phyloP scores from a whole-genome alignment of 1,140 invertebrate genomes.

The Metaphire vulgaris region DNA sequence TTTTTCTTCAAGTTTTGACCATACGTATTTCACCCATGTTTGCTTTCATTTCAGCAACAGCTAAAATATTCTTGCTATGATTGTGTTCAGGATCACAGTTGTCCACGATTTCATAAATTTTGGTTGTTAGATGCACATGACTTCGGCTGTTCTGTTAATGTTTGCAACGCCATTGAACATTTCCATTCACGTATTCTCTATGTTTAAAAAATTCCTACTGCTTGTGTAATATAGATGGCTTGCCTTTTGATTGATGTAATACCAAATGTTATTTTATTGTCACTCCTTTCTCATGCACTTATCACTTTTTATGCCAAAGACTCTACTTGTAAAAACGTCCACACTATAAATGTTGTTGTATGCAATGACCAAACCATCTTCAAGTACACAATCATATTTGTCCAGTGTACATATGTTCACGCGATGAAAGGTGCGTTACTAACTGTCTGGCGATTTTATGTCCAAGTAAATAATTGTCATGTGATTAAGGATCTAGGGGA shows the following conservation, averaged over 20 bases:
- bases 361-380: no score
- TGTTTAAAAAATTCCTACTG: not conserved
- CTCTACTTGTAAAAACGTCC: no score
- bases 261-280: not conserved
- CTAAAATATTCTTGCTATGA: not conserved
- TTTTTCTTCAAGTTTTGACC: no score
- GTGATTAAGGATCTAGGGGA: no score
- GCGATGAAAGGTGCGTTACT: no score
- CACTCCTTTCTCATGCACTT: no score
- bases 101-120: not conserved
- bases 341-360: no score
- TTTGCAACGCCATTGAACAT: not conserved
- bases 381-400: no score
- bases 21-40: not conserved
- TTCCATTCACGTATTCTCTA: not conserved
- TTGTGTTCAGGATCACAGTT: not conserved
- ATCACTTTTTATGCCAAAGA: no score
- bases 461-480: no score
- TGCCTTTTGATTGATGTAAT: not conserved
- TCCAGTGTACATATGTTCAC: no score
- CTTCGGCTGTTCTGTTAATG: not conserved
- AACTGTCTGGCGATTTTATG: no score
- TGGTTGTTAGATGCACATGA: not conserved
- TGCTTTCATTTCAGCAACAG: slow-evolving; percentile 2
- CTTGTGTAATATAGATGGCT: not conserved